Percentiles rank a stretch among this genome's conserved stretches.
These are phyloP conservation scores for Megaleporinus macrocephalus DNA, from an alignment of 2,113 vertebrate species.

Conservation along the genomic window DNA sequence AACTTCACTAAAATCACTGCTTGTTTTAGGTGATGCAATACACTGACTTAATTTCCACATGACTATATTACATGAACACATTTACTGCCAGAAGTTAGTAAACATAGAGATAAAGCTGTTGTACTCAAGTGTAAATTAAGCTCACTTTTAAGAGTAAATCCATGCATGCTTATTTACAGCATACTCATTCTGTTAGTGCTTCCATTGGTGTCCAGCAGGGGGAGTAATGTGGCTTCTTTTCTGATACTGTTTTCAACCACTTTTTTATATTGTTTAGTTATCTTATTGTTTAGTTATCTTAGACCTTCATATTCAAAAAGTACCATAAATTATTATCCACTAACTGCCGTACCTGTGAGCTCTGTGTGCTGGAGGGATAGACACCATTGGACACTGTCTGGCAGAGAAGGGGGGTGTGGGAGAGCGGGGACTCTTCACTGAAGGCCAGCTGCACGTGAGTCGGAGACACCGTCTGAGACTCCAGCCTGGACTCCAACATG, in stretches of 20 bases:
- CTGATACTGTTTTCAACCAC: background rate
- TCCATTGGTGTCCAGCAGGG: constrained; percentile 63
- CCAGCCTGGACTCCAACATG: constrained; percentile 61
- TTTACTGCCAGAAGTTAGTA: too few species aligned
- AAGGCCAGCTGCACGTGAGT: constrained; percentile 77
- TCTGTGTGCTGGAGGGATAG: constrained; percentile 61
- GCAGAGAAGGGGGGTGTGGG: constrained; percentile 55
- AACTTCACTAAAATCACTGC: too few species aligned
- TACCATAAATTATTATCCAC: background rate
- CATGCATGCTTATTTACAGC: background rate
- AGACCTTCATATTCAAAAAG: background rate
- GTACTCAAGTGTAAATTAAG: too few species aligned
- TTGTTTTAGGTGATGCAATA: too few species aligned
- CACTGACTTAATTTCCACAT: too few species aligned
- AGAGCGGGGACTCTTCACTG: constrained; percentile 61
- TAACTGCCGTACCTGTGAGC: constrained; percentile 70
- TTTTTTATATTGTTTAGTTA: too few species aligned
- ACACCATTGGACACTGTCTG: constrained; percentile 77
- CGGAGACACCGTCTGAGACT: constrained; percentile 70
- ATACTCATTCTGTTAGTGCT: background rate
- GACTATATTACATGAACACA: too few species aligned
- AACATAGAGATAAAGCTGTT: too few species aligned
- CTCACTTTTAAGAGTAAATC: too few species aligned
- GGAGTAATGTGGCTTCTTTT: constrained; percentile 58
- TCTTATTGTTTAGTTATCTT: too few species aligned